Conservation (phyloP, 2,888 invertebrate genomes). For the Anthrax anthrax region DNA sequence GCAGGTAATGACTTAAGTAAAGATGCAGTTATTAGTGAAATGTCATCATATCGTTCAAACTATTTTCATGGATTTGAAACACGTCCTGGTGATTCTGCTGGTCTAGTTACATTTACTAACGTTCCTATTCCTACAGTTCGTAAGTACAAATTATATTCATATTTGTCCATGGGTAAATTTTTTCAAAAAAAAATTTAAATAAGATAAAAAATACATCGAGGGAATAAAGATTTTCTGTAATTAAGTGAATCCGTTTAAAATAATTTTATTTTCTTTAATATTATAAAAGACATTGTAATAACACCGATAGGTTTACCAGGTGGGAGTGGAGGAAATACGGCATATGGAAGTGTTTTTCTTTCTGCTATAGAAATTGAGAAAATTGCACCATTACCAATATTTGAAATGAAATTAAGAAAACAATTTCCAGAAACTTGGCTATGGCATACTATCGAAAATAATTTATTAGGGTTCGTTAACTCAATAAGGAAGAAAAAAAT, state of each 20-base stretch:
- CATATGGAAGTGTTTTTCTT: neutral
- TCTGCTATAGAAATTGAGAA: neutral
- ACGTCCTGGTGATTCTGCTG: conserved; percentile 25
- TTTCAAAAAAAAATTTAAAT: too few relatives aligned
- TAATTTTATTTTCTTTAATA: too few relatives aligned
- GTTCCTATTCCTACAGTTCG: conserved; percentile 19
- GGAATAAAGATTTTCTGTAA: too few relatives aligned
- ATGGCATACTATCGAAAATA: neutral
- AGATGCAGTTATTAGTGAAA: conserved; percentile 43
- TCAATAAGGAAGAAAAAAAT: too few relatives aligned
- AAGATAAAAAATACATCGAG: too few relatives aligned
- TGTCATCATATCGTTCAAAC: conserved; percentile 44
- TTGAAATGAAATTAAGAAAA: neutral
- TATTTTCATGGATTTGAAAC: conserved; percentile 22
- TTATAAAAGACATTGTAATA: too few relatives aligned
- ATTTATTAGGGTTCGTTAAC: too few relatives aligned
- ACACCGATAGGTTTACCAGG: too few relatives aligned
- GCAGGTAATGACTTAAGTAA: conserved; percentile 34
- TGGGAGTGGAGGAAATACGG: too few relatives aligned
- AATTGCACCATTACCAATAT: neutral
- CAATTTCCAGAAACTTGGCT: conserved; percentile 7
- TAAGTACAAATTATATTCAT: conserved; percentile 12
- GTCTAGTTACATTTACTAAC: conserved; percentile 28
- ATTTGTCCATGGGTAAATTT: too few relatives aligned
- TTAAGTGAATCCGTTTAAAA: too few relatives aligned